Evolutionary conservation across 2,797 vertebrate genomes (phyloP), one percentile per base, ranked within the genome.

Genomic region (Spheniscus humboldti): DNA sequence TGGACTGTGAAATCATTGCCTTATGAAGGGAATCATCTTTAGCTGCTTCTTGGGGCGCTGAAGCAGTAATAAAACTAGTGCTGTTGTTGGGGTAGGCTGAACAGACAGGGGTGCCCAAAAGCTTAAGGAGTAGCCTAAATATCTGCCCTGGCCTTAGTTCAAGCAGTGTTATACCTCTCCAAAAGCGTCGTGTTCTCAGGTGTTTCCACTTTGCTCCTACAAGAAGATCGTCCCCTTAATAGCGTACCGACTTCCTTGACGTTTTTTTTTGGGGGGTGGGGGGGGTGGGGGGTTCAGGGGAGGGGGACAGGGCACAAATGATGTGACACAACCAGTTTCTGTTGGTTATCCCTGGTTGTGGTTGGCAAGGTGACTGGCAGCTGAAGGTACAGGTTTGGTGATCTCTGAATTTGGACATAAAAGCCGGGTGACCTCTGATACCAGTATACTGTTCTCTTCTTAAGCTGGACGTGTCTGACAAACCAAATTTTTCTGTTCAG

Each of bases 371-470:
- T 64, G 68, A 52, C 18, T 39, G 43, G 16, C 52, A 52, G 55
- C 37, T 86, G 47, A 43, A 66, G 28, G 7, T 56, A 25, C 14
- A 15, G 25, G 23, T 71, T 67, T 63, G n/a, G 11, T 56, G 0
- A 1, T 75, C 45, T 80, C 45, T 78, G 57, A 56, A 37, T 78
- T 71, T 0, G 2, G 31, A n/a, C 1, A 0, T 56, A 33, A 24
- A 17, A 90, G 6, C 11, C 39, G 33, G 11, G 19, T 71, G 35
- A 68, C 6, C 48, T 81, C 43, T 89, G 33, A 37, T 62, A 66
- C 7, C 7, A 9, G 1, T 24, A 2, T 1, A 10, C 1, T 18
- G 16, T 48, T 75, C 35, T 82, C 6, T 31, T 67, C 39, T 64
- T 81, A 50, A 68, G 18, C 18, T 79, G n/a, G 12, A 8, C 7